Evolutionary conservation across 2,797 vertebrate genomes (phyloP).

Genomic region (Paedocypris micromegethes): DNA sequence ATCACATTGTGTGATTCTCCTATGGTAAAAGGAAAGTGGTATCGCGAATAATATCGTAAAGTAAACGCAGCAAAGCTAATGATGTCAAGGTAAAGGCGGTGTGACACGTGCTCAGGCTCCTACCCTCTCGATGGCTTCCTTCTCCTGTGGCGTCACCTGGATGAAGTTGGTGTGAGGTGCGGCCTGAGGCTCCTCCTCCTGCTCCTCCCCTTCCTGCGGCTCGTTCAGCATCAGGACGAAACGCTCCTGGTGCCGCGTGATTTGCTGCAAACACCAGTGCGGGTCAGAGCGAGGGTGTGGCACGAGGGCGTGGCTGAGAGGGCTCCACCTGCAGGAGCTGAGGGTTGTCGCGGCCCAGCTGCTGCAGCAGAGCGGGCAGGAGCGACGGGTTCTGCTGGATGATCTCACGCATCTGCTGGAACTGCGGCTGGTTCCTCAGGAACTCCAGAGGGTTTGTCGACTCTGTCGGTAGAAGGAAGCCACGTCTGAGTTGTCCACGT

Average conservation of each 20-base stretch:
- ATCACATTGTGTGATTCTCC: too few relatives aligned
- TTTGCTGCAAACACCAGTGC: constrained; percentile 60
- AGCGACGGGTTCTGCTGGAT: constrained; percentile 75
- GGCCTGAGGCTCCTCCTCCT: constrained; percentile 59
- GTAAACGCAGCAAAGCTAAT: too few relatives aligned
- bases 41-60: neutral
- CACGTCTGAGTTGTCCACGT: too few relatives aligned
- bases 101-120: neutral
- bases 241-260: constrained; percentile 73
- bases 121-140: constrained; percentile 76
- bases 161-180: constrained; percentile 68
- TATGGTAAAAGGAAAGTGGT: too few relatives aligned
- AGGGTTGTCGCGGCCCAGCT: constrained; percentile 73
- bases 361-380: constrained; percentile 69
- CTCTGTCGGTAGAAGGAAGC: constrained; percentile 37
- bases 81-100: too few relatives aligned
- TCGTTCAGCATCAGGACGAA: constrained; percentile 77
- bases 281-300: neutral
- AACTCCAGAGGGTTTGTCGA: constrained; percentile 70
- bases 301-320: neutral
- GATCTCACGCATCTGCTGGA: constrained; percentile 76
- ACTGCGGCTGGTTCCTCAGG: constrained; percentile 74
- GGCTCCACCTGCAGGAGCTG: constrained; percentile 68
- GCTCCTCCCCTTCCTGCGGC: constrained; percentile 57
- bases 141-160: constrained; percentile 77